A percentile compares a stretch with the other conserved stretches of the same genome.
These are phyloP conservation scores for Aphodius granarius DNA, from an alignment of 2,888 invertebrate species.

Conservation along the genomic window DNA sequence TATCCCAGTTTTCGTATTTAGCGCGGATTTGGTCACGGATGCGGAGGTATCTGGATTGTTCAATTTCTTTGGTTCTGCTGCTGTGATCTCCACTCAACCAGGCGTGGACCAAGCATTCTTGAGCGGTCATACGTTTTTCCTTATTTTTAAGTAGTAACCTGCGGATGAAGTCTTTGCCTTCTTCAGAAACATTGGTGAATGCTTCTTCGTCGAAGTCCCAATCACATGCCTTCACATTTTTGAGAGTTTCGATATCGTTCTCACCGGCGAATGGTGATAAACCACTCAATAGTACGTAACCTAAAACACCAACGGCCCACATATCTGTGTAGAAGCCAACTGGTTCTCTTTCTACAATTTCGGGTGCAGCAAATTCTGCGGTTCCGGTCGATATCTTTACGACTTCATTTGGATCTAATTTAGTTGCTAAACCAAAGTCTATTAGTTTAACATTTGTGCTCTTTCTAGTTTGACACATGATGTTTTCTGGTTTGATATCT, in stretches of 20 bases:
- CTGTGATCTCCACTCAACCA: slow-evolving; percentile 93
- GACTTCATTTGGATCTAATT: slow-evolving; percentile 96
- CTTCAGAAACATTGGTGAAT: slow-evolving; percentile 91
- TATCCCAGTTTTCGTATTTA: slow-evolving; percentile 78
- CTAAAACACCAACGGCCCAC: slow-evolving; percentile 99
- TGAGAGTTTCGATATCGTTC: slow-evolving; percentile 96
- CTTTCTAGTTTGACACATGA: slow-evolving; percentile 97
- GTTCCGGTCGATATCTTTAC: slow-evolving; percentile 99
- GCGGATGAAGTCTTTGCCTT: slow-evolving; percentile 97
- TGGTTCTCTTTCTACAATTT: slow-evolving; percentile 97
- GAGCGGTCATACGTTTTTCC: slow-evolving; percentile 97
- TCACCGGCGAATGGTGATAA: slow-evolving; percentile 96
- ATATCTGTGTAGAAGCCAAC: slow-evolving; percentile 99
- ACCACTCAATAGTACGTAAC: slow-evolving; percentile 95
- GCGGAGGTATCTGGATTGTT: slow-evolving; percentile 80
- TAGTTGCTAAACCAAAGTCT: slow-evolving; percentile 98
- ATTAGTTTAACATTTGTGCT: slow-evolving; percentile 97
- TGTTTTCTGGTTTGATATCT: slow-evolving; percentile 97
- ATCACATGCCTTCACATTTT: slow-evolving; percentile 97
- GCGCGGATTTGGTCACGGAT: slow-evolving; percentile 86
- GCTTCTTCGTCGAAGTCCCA: slow-evolving; percentile 99
- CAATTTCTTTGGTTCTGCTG: slow-evolving; percentile 74
- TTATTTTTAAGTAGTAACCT: slow-evolving; percentile 89
- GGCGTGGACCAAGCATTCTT: slow-evolving; percentile 93
- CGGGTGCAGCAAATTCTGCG: slow-evolving; percentile 99